phyloP scores from a whole-genome alignment of 2,797 vertebrate species.

The Siniperca undulata region DNA sequence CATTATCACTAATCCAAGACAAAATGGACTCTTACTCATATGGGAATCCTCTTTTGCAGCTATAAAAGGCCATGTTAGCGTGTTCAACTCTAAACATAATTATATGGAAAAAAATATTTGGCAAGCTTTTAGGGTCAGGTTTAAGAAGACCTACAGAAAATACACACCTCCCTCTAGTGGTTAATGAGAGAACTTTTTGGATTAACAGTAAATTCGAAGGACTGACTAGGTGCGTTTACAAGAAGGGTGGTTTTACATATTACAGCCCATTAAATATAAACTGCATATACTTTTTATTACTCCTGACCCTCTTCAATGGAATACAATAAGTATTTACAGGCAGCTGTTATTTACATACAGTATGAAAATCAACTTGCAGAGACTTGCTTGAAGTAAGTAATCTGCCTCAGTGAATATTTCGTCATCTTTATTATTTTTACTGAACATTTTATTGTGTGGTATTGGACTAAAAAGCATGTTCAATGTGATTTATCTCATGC shows the following conservation, averaged over 20 bases:
- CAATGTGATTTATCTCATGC: background rate
- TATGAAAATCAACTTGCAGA: conserved; percentile 10
- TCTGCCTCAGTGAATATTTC: conserved; percentile 14
- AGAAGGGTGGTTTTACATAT: background rate
- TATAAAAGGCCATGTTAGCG: conserved; percentile 34
- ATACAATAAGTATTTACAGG: background rate
- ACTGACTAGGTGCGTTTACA: background rate
- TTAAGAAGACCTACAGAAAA: background rate
- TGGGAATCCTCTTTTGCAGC: conserved; percentile 1
- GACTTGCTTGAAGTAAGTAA: background rate
- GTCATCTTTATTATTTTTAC: background rate
- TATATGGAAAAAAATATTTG: conserved; percentile 3
- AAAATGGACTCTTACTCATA: background rate
- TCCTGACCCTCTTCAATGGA: background rate
- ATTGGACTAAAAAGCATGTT: background rate
- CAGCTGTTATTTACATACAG: background rate
- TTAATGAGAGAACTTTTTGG: background rate
- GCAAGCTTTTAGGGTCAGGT: background rate
- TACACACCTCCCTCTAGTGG: conserved; percentile 55
- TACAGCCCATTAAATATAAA: background rate
- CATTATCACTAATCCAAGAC: background rate
- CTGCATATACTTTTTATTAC: background rate
- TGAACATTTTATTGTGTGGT: background rate
- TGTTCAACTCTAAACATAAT: conserved; percentile 38
- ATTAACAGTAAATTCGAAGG: background rate